Percentiles rank a stretch among this genome's conserved stretches.
phyloP scores from a whole-genome alignment of 2,888 invertebrate genomes.

The Acanthosoma haemorrhoidale region DNA sequence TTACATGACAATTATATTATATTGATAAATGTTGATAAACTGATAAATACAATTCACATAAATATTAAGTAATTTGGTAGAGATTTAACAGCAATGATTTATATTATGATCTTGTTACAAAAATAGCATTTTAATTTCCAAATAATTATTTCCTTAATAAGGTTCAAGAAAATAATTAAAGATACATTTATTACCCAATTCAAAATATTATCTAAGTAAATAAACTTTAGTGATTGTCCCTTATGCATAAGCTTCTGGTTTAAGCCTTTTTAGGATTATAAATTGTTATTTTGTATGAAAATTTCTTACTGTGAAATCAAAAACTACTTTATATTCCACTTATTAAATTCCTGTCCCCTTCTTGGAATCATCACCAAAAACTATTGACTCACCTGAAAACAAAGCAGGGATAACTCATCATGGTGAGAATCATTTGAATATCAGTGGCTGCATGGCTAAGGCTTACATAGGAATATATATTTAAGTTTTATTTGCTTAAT shows the following conservation, averaged over 20 bases:
- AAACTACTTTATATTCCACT: neutral
- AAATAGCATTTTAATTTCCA: neutral
- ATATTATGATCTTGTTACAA: neutral
- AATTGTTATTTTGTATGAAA: slow-evolving; percentile 10
- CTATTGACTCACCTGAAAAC: slow-evolving; percentile 29
- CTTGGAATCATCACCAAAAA: slow-evolving; percentile 23
- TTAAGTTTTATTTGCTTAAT: slow-evolving; percentile 11
- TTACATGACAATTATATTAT: neutral
- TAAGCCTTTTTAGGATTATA: neutral
- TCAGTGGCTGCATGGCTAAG: slow-evolving; percentile 37
- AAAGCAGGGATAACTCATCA: slow-evolving; percentile 30
- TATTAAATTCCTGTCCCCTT: slow-evolving; percentile 8
- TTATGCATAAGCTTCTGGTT: slow-evolving; percentile 31
- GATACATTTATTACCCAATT: neutral
- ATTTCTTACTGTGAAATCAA: neutral
- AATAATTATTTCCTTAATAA: neutral
- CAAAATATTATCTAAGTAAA: neutral
- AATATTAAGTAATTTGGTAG: neutral
- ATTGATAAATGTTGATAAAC: neutral
- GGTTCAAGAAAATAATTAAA: neutral
- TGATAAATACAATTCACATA: neutral
- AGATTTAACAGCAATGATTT: neutral
- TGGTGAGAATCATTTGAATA: slow-evolving; percentile 37
- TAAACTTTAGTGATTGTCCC: slow-evolving; percentile 3
- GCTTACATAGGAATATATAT: slow-evolving; percentile 25